A percentile compares a stretch with the other conserved stretches of the same genome.
Evolutionary conservation across 2,113 vertebrate species (phyloP).

Genomic region (Ammodytes dubius): DNA sequence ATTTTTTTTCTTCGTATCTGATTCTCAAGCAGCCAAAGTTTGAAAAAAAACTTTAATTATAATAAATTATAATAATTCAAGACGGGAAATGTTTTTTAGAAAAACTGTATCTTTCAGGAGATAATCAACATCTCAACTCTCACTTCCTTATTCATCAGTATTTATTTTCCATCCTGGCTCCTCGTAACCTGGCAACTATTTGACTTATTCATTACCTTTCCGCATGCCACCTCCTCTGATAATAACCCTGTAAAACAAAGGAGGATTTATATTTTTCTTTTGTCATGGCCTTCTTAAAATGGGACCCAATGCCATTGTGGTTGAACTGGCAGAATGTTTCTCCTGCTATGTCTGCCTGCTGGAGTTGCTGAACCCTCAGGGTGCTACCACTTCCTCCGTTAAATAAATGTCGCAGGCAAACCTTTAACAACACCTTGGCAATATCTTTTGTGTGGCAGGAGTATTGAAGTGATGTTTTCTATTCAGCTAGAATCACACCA

Average conservation of each 20-base stretch:
- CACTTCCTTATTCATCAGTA: background rate
- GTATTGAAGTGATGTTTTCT: constrained; percentile 1
- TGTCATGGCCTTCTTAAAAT: constrained; percentile 10
- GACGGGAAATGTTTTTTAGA: background rate
- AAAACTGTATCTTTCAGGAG: background rate
- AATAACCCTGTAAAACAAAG: background rate
- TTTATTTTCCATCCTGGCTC: background rate
- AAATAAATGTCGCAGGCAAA: background rate
- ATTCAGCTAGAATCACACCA: background rate
- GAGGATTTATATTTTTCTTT: background rate
- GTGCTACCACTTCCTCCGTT: background rate
- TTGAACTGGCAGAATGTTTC: constrained; percentile 36
- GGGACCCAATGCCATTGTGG: constrained; percentile 4
- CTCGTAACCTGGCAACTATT: background rate
- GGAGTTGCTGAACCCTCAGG: constrained; percentile 24
- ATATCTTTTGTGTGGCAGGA: background rate
- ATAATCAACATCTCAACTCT: constrained; percentile 1
- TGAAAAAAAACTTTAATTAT: background rate
- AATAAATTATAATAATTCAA: background rate
- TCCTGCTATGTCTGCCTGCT: constrained; percentile 32
- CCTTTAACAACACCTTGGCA: constrained; percentile 9
- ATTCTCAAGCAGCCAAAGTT: background rate
- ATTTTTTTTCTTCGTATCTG: background rate
- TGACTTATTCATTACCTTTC: background rate
- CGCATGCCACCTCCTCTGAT: background rate